Evolutionary conservation across 2,888 invertebrate species (phyloP).

Genomic region (Torymus tubicola): DNA sequence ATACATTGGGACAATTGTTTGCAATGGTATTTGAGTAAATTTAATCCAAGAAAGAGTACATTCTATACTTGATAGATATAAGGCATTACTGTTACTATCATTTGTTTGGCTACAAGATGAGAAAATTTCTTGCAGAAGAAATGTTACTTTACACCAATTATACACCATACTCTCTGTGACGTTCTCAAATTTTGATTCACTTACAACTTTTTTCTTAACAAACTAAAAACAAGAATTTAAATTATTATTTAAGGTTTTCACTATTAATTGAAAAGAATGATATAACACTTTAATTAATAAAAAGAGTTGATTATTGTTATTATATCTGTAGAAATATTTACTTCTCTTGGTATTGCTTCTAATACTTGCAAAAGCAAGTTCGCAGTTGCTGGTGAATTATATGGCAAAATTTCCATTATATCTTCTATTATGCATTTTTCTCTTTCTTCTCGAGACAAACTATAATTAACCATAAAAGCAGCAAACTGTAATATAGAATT

Average conservation of each 20-base stretch:
- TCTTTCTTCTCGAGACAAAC: slow-evolving; percentile 78
- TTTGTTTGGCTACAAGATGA: slow-evolving; percentile 64
- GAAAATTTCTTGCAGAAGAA: slow-evolving; percentile 71
- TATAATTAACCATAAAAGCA: slow-evolving; percentile 86
- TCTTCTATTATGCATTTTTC: slow-evolving; percentile 84
- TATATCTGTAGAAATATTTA: slow-evolving; percentile 72
- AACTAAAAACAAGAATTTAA: slow-evolving; percentile 60
- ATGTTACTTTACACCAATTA: slow-evolving; percentile 69
- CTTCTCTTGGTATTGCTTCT: slow-evolving; percentile 92
- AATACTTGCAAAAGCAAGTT: slow-evolving; percentile 88
- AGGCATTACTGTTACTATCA: slow-evolving; percentile 60
- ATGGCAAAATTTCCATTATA: slow-evolving; percentile 82
- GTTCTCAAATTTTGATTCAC: slow-evolving; percentile 52
- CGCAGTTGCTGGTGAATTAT: slow-evolving; percentile 80
- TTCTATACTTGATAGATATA: slow-evolving; percentile 69
- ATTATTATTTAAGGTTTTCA: not conserved
- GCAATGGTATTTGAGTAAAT: slow-evolving; percentile 67
- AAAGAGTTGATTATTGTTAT: slow-evolving; percentile 5
- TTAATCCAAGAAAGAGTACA: slow-evolving; percentile 71
- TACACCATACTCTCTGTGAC: slow-evolving; percentile 62
- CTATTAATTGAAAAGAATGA: not conserved
- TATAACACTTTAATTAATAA: slow-evolving; percentile 12
- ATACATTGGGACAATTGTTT: slow-evolving; percentile 69
- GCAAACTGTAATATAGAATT: slow-evolving; percentile 82
- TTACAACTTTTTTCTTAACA: slow-evolving; percentile 61